Evolutionary conservation across 2,113 vertebrate species (phyloP).

Genomic region (Seriola dumerili): DNA sequence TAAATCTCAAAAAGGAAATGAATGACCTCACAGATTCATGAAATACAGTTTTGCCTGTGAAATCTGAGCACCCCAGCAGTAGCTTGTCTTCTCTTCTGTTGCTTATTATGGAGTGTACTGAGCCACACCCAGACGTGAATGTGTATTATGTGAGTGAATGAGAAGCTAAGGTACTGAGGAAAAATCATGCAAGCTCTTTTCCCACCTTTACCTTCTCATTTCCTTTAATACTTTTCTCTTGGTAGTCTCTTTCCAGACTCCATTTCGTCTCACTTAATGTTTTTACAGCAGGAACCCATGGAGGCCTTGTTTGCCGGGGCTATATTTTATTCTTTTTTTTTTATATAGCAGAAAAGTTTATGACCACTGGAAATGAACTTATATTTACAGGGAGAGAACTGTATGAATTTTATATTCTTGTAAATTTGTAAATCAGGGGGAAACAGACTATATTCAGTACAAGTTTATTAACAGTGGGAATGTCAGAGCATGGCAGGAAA

Average conservation of each 20-base stretch:
- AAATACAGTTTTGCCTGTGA: background rate
- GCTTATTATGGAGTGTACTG: background rate
- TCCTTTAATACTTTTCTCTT: slow-evolving; percentile 28
- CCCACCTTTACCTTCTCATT: slow-evolving; percentile 36
- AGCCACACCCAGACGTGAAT: slow-evolving; percentile 7
- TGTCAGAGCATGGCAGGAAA: slow-evolving; percentile 36
- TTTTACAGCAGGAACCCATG: slow-evolving; percentile 16
- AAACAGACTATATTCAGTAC: background rate
- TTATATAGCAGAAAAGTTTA: slow-evolving; percentile 56
- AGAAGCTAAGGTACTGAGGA: slow-evolving; percentile 4
- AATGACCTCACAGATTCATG: background rate
- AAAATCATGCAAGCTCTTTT: slow-evolving; percentile 19
- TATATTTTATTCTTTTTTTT: slow-evolving; percentile 38
- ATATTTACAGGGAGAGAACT: slow-evolving; percentile 49
- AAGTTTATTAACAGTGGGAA: slow-evolving; percentile 48
- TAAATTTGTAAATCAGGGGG: slow-evolving; percentile 59
- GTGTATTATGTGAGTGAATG: slow-evolving; percentile 34
- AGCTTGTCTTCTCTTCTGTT: background rate
- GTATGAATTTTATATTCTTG: slow-evolving; percentile 56
- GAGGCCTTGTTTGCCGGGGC: slow-evolving; percentile 15
- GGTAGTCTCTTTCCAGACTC: slow-evolving; percentile 28
- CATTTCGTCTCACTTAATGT: slow-evolving; percentile 50
- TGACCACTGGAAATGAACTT: slow-evolving; percentile 49
- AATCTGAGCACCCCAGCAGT: background rate
- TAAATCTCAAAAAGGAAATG: background rate